These are phyloP conservation scores for Eutrigla gurnardus DNA, from an alignment of 2,797 vertebrate genomes.

Conservation along the genomic window DNA sequence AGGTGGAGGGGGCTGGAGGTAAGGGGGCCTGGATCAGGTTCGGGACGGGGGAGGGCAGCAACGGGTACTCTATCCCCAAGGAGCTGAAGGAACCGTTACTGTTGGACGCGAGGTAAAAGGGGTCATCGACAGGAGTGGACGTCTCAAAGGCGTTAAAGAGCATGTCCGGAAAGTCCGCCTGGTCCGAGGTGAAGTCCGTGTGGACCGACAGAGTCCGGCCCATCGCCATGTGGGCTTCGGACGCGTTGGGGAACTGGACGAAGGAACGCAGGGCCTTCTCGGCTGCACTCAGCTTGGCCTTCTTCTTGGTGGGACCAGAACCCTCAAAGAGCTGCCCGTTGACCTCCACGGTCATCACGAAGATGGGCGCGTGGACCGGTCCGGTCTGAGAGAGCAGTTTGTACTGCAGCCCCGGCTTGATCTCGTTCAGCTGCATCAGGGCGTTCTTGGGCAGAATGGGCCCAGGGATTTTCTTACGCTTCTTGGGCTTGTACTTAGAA, in stretches of 20 bases:
- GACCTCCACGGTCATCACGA: slow-evolving; percentile 94
- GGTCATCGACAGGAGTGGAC: slow-evolving; percentile 70
- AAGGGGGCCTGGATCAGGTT: slow-evolving; percentile 79
- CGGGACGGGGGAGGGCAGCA: slow-evolving; percentile 66
- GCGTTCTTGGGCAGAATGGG: slow-evolving; percentile 92
- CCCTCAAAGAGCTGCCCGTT: slow-evolving; percentile 94
- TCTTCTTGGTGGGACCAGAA: slow-evolving; percentile 93
- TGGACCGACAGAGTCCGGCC: slow-evolving; percentile 87
- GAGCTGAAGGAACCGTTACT: slow-evolving; percentile 85
- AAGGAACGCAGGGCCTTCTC: slow-evolving; percentile 93
- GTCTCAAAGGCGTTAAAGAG: slow-evolving; percentile 95
- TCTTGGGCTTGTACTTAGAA: slow-evolving; percentile 90
- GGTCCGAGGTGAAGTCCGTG: slow-evolving; percentile 95
- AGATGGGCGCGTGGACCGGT: slow-evolving; percentile 92
- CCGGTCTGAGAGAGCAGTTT: slow-evolving; percentile 92
- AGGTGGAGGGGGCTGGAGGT: slow-evolving; percentile 63
- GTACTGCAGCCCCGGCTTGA: slow-evolving; percentile 93
- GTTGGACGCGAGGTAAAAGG: slow-evolving; percentile 86
- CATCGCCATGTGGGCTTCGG: slow-evolving; percentile 92
- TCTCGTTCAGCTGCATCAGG: slow-evolving; percentile 95
- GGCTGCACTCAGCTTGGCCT: slow-evolving; percentile 92
- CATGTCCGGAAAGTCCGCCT: slow-evolving; percentile 89
- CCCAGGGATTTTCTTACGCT: slow-evolving; percentile 88
- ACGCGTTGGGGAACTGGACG: slow-evolving; percentile 92
- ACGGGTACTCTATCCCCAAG: slow-evolving; percentile 75